Evolutionary conservation across 2,113 vertebrate species (phyloP), one percentile per base, ranked within the genome.

Genomic region (Lophochroa leadbeateri): DNA sequence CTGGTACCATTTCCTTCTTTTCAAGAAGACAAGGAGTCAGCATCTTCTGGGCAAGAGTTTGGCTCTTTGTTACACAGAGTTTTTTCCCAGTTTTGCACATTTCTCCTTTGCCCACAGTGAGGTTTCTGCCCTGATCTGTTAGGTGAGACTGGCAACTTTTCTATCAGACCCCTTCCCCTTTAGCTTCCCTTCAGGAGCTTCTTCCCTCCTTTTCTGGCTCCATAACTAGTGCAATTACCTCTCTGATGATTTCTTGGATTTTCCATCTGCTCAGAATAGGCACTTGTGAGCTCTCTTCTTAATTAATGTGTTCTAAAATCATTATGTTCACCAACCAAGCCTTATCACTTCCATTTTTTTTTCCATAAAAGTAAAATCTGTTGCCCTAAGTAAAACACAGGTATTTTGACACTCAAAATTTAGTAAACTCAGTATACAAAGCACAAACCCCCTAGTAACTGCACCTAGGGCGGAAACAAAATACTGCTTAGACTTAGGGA

Each of bases 281-380:
- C 93, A 94, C 92, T 97, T 91, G 86, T 82, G 89, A 94, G 89
- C 89, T 91, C 93, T 95, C 83, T 68, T 69, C 74, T 96, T 96
- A 96, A 97, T 96, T 95, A 96, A 95, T 87, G 89, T 82, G 78
- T 89, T 97, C 95, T 87, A 92, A 97, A 96, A 96, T 95, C 94
- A 94, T 96, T 88, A 96, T 39, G 85, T 89, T 96, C 95, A 96
- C 92, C 93, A 96, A 49, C 87, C 78, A 68, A 95, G 90, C 68
- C 94, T 95, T 87, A 84, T 76, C 70, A 14, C 87, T 91, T 79
- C 91, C 61, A 85, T 84, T 95, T 94, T 79, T 82, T 82, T 63
- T 33, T 39, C 86, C 79, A 37, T 77, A 89, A 76, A 7, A 97
- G 81, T 74, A 70, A 92, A 87, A 78, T 76, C 82, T 61, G 87